phyloP scores from a whole-genome alignment of 2,888 invertebrate species.

The Leucophora obtusa region DNA sequence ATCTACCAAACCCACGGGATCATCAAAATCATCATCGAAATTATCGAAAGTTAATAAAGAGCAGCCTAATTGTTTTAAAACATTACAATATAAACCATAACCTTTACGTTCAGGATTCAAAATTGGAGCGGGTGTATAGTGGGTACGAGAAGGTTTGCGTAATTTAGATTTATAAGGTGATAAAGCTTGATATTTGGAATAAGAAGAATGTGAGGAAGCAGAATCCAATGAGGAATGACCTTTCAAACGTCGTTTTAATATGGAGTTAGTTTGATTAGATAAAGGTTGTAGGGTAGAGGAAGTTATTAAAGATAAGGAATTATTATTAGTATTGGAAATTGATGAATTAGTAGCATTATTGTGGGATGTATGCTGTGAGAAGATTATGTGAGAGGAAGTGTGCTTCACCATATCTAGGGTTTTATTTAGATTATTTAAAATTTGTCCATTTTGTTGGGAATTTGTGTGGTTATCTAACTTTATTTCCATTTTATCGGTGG shows the following conservation, averaged over 20 bases:
- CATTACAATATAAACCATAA: constrained; percentile 84
- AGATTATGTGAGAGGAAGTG: constrained; percentile 79
- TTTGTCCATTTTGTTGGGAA: constrained; percentile 64
- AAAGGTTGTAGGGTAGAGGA: constrained; percentile 71
- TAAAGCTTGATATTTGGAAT: constrained; percentile 73
- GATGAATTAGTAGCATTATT: constrained; percentile 71
- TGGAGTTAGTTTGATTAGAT: constrained; percentile 76
- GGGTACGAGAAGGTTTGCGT: constrained; percentile 78
- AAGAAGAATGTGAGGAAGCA: constrained; percentile 66
- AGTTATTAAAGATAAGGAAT: constrained; percentile 6
- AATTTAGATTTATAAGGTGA: constrained; percentile 77
- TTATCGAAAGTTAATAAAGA: constrained; percentile 72
- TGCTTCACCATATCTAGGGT: constrained; percentile 56
- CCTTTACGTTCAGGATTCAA: constrained; percentile 94
- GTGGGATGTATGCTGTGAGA: constrained; percentile 73
- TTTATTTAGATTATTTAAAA: constrained; percentile 68
- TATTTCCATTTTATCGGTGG: constrained; percentile 67
- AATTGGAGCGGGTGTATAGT: constrained; percentile 96
- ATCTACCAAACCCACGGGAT: constrained; percentile 75
- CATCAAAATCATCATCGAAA: constrained; percentile 77
- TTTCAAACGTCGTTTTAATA: constrained; percentile 76
- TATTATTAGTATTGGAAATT: constrained; percentile 19
- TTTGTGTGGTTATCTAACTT: constrained; percentile 63
- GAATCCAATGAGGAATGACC: constrained; percentile 68
- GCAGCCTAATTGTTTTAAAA: constrained; percentile 73